Evolutionary conservation across 2,888 invertebrate species (phyloP), one percentile per base, ranked within the genome.

Genomic region (Meghimatium bilineatum): DNA sequence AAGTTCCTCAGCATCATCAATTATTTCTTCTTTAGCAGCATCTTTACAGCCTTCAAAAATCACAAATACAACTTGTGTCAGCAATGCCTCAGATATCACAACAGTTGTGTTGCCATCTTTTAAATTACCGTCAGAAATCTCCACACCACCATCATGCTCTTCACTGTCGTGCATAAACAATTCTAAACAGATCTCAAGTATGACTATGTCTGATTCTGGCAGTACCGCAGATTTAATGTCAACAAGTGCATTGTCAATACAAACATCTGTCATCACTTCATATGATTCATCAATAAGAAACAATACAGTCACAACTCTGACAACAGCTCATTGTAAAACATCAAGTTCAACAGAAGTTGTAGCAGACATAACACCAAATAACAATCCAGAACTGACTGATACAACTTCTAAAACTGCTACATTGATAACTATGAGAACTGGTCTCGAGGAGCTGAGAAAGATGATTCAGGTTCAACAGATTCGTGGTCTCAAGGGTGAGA

Each of bases 401-500:
- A n/a, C 44, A 8, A 14, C 60, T 10, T 32, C 34, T 60, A 63
- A 77, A 17, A 36, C 38, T 60, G 60, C 3, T 38, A 60, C 76
- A 14, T 26, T 77, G 36, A 52, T 26, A 32, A 71, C 5, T n/a
- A 8, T 80, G 23, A 56, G 71, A 71, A 49, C 60, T 44, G 29
- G 20, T 34, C 2, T 83, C 1, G 78, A 60, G 34, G 36, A 60
- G 52, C 32, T 84, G 49, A 79, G 77, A 38, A 76, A 75, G 49
- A 56, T 84, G 14, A 44, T 84, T 26, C 63, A 32, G 34, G 52
- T 52, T 14, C 84, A 84, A 32, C 69, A 80, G 44, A 14, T 32
- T 14, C 34, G 23, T 32, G 84, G 84, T 29, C 63, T 84, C 10
- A 74, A 76, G 34, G 84, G 84, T 60, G 80, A 79, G 26, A 66